Evolutionary conservation across 2,797 vertebrate genomes (phyloP), one percentile per base, ranked within the genome.

Genomic region (Anguilla obscura): DNA sequence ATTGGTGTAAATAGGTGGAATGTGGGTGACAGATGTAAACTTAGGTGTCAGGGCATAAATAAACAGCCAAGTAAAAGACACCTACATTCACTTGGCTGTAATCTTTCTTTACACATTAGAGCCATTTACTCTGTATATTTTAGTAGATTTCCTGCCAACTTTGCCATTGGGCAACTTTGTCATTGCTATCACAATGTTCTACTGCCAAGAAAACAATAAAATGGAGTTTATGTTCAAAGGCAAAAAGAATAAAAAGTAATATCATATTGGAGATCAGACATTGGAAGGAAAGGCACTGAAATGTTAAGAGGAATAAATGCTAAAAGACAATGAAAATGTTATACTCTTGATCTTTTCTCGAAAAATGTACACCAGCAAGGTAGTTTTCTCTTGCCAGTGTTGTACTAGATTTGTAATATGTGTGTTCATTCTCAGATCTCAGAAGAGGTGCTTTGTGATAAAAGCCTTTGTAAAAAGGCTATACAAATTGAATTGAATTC

Each of bases 131-230:
- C 36, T 82, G 18, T 50, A 82, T 83, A 82, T 82, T 82, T 45
- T 33, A 82, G 40, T 83, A 24, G 24, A 24, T 8, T 83, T 18
- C 56, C 56, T 58, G 56, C 56, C 2, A 58, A 58, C 56, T 18
- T 58, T 58, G 56, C 56, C 0, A 9, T 48, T 50, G 0, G 24
- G 45, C n/a, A 36, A 83, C 48, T 50, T 21, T 14, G 12, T 9
- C 30, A 74, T 33, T 74, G 12, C 74, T 12, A 45, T 82, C 45
- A 52, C 21, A 48, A 27, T 83, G 80, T 52, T 50, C 80, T 1
- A 10, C 48, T 83, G 80, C 45, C 45, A 83, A 83, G 27, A 52
- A 40, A 40, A 79, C 48, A 83, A 83, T 48, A 83, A 83, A 7
- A 45, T 45, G 21, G 45, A n/a, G 21, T 83, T 52, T 52, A 83